Base-by-base conservation (phyloP, 2,113 vertebrate species). In the Menura novaehollandiae region DNA sequence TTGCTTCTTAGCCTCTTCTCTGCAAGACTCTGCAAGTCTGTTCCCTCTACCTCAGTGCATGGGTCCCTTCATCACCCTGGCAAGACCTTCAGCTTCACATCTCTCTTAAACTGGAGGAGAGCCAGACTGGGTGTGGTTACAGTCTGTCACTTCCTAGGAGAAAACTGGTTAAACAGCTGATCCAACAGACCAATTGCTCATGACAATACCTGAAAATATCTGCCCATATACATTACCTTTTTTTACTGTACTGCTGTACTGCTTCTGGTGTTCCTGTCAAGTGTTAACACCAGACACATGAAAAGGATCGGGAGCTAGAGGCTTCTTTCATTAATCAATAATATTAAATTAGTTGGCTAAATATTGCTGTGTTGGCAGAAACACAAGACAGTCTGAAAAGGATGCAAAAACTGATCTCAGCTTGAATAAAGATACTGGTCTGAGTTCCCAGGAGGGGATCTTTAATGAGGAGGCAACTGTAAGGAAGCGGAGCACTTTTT, bases 261-360 rank as follows among this genome's bases (percentile, higher is more conserved):
- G 67, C 73, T 93, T 39, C 82, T 90, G 87, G 37, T 87, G n/a
- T 85, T 95, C 39, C 91, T 95, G 92, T 91, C 91, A 90, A 94
- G 63, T 32, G 47, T 80, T 95, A 89, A 53, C 67, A 53, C 26
- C 23, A 89, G 94, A 52, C 66, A 51, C 55, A 41, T 30, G 76
- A 68, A 68, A 75, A 92, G 67, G 78, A 60, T 53, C 67, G 91
- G 75, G 96, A 93, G 59, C 60, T 76, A 33, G 23, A 77, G 67
- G 64, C 55, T 93, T 95, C 93, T 87, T 74, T 66, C 85, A 81
- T 92, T 96, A 80, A 95, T 94, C 83, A 68, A 80, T 93, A 91
- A 95, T 95, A 55, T 91, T 91, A 94, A 96, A 87, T 96, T 80
- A 78, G 75, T 60, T 94, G 67, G 52, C 64, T 77, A 88, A 74